Evolutionary conservation across 2,113 vertebrate genomes (phyloP), one percentile per base, ranked within the genome.

Genomic region (Empidonax alnorum): DNA sequence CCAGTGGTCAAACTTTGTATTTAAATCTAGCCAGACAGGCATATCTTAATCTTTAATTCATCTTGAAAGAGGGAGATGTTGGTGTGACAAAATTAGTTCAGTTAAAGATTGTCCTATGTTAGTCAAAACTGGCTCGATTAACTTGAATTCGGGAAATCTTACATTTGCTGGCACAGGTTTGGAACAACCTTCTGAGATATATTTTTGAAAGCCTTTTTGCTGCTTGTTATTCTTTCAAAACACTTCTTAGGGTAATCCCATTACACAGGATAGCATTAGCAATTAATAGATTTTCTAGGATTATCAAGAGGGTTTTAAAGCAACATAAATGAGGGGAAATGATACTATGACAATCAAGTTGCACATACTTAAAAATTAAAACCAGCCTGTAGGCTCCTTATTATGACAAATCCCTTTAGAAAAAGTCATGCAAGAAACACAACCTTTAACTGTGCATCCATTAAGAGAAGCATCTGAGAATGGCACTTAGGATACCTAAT

Each of bases 261-360:
- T 96, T 93, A 93, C n/a, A 66, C 24, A 53, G 41, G 35, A 85
- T 66, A 90, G 22, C 58, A 88, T 87, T 87, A 90, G 31, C 75
- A 95, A 94, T 87, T 90, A 97, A 93, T 83, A 95, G 78, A 93
- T 93, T 91, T 85, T 31, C 62, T 85, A 82, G 71, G 88, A 94
- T 93, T 93, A 96, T 91, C 82, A 85, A 56, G 78, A 80, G 41
- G n/a, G 31, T n/a, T 90, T 95, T 76, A 93, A 91, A 85, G 49
- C 58, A 88, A 87, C 24, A 41, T 61, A 82, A 97, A 83, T 53
- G 78, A 95, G 25, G 3, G 44, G 66, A 93, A 90, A 87, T 75
- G 28, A 49, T 79, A 69, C 41, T 79, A 69, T 52, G 67, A 93
- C 85, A 95, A 91, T 85, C 82, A 90, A 92, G 53, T 41, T 87